Base-by-base conservation (phyloP, 2,797 vertebrate genomes). In the Pseudochirops cupreus region DNA sequence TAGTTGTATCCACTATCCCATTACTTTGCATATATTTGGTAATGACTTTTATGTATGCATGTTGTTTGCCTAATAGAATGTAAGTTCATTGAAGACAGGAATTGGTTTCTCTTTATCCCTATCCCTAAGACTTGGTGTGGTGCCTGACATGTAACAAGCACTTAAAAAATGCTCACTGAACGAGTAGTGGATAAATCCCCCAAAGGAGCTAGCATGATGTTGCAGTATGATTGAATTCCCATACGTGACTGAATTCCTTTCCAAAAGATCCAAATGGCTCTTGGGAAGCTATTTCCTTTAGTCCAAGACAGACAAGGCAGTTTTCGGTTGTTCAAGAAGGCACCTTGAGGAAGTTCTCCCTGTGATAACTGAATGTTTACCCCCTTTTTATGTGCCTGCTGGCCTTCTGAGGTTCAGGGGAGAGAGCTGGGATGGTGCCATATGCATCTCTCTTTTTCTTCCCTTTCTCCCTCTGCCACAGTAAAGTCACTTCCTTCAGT, bases 381-480 rank as follows among this genome's bases (percentile, higher is more conserved):
- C 0, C 3, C 24, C 3, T 50, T 91, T 5, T 18, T 1, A 87
- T 57, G 90, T 52, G 46, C 91, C 89, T 13, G 24, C 26, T 3
- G 16, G 58, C 67, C 87, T 29, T 12, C 29, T 4, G 39, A 58
- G 94, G 54, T 0, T 0, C 39, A 21, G 29, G 12, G 4, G 18
- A 92, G 93, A 93, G 92, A 28, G 58, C 31, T 1, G 28, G 9
- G 21, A 10, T 7, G 9, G 18, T 3, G 0, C 18, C 10, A 16
- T 87, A 12, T 53, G 92, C 4, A 2, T 33, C 50, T 39, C 33
- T n/a, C 62, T 67, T n/a, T 87, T 62, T 67, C 26, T 90, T 59
- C 33, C 67, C n/a, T 92, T 89, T 56, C 29, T 7, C 53, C 92
- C 94, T 93, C 92, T 52, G 91, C 94, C 92, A 90, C 3, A 26